Percentiles rank a stretch among this genome's conserved stretches.
Conservation (phyloP, 2,113 vertebrate species). For the Ochotona princeps region DNA sequence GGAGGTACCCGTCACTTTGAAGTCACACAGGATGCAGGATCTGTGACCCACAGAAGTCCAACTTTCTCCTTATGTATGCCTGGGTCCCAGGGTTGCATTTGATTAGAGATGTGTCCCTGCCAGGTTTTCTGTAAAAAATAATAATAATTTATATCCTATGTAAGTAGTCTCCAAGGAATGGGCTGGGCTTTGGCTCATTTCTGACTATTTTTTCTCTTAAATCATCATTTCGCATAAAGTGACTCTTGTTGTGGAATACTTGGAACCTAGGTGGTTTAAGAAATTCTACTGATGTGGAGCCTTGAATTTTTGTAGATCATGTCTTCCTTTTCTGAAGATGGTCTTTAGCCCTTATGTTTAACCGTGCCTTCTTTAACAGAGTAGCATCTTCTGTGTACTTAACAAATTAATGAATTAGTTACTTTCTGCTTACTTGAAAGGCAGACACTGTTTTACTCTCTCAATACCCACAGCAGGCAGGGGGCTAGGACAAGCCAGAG, state of each 20-base stretch:
- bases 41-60: neutral
- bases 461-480: no score
- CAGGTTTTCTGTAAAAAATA: slow-evolving; percentile 10
- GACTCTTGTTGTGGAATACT: slow-evolving; percentile 9
- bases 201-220: neutral
- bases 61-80: neutral
- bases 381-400: neutral
- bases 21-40: neutral
- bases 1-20: neutral
- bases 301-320: neutral
- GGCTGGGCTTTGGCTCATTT: neutral
- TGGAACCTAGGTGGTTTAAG: neutral
- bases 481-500: no score
- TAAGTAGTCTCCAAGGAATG: neutral
- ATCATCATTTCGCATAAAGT: slow-evolving; percentile 29
- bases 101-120: neutral
- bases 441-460: no score
- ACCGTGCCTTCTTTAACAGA: neutral
- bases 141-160: neutral
- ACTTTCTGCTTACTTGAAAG: no score
- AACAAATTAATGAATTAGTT: no score
- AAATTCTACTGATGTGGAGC: neutral
- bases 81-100: neutral
- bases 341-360: neutral
- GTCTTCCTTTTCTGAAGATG: slow-evolving; percentile 27